These are phyloP conservation scores for Brachirus orientalis DNA, from an alignment of 2,113 vertebrate genomes.

Conservation along the genomic window DNA sequence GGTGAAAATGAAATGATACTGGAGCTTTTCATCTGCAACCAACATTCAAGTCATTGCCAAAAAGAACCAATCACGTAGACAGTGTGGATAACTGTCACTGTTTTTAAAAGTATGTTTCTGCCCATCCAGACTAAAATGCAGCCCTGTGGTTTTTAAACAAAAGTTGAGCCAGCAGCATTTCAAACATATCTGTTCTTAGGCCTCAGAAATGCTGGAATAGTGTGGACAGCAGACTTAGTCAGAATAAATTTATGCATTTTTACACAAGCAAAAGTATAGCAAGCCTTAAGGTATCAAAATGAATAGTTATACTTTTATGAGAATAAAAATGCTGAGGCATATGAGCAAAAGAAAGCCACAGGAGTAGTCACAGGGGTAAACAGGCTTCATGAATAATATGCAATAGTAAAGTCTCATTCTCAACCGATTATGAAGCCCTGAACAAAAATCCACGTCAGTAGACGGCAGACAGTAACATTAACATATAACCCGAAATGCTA, in stretches of 20 bases:
- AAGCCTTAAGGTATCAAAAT: background rate
- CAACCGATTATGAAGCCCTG: constrained; percentile 9
- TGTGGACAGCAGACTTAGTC: background rate
- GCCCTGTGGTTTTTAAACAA: no score
- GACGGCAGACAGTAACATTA: constrained; percentile 56
- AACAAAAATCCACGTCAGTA: background rate
- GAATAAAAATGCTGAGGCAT: background rate
- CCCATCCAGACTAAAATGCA: no score
- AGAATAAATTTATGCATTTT: background rate
- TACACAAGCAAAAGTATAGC: no score
- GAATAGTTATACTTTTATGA: background rate
- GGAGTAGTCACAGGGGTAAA: background rate
- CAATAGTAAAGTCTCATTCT: background rate
- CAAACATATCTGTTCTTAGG: no score
- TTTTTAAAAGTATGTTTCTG: no score
- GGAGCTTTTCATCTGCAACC: no score
- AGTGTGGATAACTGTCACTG: no score
- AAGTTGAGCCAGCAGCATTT: no score
- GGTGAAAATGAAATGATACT: no score
- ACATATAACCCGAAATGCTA: constrained; percentile 53
- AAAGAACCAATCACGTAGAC: no score
- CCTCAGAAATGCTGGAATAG: no score
- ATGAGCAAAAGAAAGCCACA: background rate
- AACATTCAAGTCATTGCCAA: no score
- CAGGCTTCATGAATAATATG: background rate